Evolutionary conservation across 2,888 invertebrate species (phyloP), one percentile per base, ranked within the genome.

Genomic region (Malthinus seriepunctatus): DNA sequence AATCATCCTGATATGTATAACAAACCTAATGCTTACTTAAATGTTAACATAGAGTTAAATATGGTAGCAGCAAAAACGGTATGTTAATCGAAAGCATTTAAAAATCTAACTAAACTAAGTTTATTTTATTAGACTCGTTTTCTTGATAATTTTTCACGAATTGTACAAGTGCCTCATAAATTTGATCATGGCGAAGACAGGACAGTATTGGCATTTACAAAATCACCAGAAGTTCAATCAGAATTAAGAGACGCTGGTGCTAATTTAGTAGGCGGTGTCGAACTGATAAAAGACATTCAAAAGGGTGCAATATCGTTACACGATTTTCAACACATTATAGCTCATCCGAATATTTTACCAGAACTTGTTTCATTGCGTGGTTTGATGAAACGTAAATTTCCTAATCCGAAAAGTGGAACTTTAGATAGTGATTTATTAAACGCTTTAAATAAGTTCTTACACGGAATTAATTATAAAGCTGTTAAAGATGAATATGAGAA

Each of bases 1-100:
- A 91, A 93, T 75, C 89, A 93, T 74, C 91, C 93, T 0, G 85
- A 89, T 1, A 88, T 95, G 80, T 90, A 87, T 70, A 91, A 95
- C 77, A 78, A 82, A 34, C 90, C 92, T 0, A 82, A 89, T 74
- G 88, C 91, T 0, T 78, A 85, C 9, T 76, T 96, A 0, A 83
- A 82, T 64, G 86, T 90, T 2, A 79, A 84, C 34, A 81, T 95
- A 56, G 94, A 95, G 74, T 76, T 95, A 3, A 89, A 95, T 73
- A 90, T 95, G 90, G 82, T 82, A 64, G 87, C 86, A 51, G 85
- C 82, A 62, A 89, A 87, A 73, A 85, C 86, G 81, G 87, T 86
- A 70, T 62, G 58, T 62, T 34, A 11, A n/a, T 5, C 1, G 9
- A 10, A 11, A 2, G 6, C 6, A 0, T n/a, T 38, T 4, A 35